These are phyloP conservation scores for Danaus chrysippus DNA, from an alignment of 2,888 invertebrate species.

Conservation along the genomic window DNA sequence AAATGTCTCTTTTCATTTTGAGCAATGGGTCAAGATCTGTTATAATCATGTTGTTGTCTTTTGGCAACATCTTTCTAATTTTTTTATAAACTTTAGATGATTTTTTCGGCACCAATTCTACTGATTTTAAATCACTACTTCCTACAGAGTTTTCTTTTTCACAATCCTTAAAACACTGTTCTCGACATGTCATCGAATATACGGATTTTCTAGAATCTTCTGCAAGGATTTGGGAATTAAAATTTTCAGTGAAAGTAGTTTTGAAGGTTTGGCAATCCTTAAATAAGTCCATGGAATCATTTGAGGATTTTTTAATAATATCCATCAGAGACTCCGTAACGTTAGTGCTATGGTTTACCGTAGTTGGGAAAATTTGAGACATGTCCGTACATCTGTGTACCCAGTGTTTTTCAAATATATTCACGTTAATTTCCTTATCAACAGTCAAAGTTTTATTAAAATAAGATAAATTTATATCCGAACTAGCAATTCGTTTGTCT, in stretches of 20 bases:
- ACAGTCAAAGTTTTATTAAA: constrained; percentile 32
- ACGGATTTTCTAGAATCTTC: constrained; percentile 17
- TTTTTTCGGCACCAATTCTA: constrained; percentile 13
- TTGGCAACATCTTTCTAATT: constrained; percentile 14
- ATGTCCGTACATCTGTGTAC: constrained; percentile 47
- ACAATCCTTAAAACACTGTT: background rate
- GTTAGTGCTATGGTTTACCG: constrained; percentile 40
- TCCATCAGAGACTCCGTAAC: constrained; percentile 43
- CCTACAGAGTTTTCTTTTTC: constrained; percentile 9
- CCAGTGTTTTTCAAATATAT: constrained; percentile 38
- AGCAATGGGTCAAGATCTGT: constrained; percentile 45
- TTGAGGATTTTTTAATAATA: constrained; percentile 45
- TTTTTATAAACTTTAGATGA: constrained; percentile 20
- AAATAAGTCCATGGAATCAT: constrained; percentile 43
- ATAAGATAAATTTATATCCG: constrained; percentile 12
- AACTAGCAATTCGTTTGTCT: constrained; percentile 11
- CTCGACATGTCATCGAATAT: background rate
- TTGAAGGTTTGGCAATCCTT: constrained; percentile 38
- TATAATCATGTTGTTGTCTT: constrained; percentile 9
- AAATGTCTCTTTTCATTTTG: constrained; percentile 63
- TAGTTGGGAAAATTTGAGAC: constrained; percentile 42
- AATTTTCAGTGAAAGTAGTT: constrained; percentile 35
- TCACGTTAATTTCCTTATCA: constrained; percentile 56
- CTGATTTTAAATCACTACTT: background rate
- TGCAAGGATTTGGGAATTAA: constrained; percentile 37